Percentiles rank a stretch among this genome's conserved stretches.
Evolutionary conservation across 2,113 vertebrate genomes (phyloP).

Genomic region (Equus quagga): DNA sequence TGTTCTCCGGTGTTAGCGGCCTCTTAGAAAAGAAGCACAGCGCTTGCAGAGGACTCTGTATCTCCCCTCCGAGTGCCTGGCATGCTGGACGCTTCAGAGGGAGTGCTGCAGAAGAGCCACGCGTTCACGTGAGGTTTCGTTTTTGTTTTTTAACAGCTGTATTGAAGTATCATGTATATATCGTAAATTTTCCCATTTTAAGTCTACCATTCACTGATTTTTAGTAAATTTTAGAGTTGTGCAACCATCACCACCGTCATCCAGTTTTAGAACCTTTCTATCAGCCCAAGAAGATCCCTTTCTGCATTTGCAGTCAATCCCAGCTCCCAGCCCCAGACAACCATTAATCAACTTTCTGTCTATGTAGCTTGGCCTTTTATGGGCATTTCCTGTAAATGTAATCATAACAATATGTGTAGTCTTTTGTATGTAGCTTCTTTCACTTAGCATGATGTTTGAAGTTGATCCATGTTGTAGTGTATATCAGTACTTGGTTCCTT

Average conservation of each 20-base stretch:
- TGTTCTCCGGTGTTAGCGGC: not conserved
- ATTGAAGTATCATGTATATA: not conserved
- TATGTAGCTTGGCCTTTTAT: not conserved
- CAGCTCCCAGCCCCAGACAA: not conserved
- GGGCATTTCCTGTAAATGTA: not conserved
- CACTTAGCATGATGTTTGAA: not conserved
- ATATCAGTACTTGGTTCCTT: not conserved
- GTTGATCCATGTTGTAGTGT: not conserved
- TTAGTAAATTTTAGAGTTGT: not conserved
- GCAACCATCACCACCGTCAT: not conserved
- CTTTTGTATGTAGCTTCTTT: not conserved
- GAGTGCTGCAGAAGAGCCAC: not conserved
- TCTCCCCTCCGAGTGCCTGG: not conserved
- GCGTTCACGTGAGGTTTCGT: not conserved
- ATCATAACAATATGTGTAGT: not conserved
- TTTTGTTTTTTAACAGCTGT: not conserved
- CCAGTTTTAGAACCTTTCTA: not conserved
- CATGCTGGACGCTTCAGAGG: no score
- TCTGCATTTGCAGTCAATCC: not conserved
- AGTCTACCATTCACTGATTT: not conserved
- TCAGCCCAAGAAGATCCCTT: not conserved
- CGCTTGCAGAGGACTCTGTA: not conserved
- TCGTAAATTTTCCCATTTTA: not conserved
- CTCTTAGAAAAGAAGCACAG: not conserved
- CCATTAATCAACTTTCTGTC: not conserved